Percentiles rank a stretch among this genome's conserved stretches.
These are phyloP conservation scores for Macrosteles quadrilineatus DNA, from an alignment of 1,140 invertebrate species.

Conservation along the genomic window DNA sequence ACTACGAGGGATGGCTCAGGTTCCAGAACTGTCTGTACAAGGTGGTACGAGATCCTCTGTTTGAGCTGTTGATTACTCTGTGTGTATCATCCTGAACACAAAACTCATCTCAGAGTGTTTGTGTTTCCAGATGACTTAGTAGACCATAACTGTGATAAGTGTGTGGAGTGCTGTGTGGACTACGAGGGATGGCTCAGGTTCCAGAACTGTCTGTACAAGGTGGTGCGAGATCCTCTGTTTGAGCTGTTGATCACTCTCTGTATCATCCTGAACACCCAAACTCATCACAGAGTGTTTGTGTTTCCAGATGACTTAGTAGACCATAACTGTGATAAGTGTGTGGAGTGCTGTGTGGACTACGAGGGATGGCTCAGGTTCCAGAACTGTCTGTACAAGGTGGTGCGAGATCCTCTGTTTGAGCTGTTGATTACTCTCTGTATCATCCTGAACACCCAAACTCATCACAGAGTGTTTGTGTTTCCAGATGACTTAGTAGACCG, in stretches of 20 bases:
- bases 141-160: too few relatives aligned
- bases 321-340: constrained; percentile 84
- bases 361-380: constrained; percentile 82
- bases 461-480: too few relatives aligned
- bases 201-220: constrained; percentile 75
- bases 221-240: constrained; percentile 82
- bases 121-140: too few relatives aligned
- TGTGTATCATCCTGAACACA: constrained; percentile 89
- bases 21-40: constrained; percentile 80
- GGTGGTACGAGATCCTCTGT: constrained; percentile 79
- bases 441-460: constrained; percentile 84
- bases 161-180: too few relatives aligned
- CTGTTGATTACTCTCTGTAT: constrained; percentile 88
- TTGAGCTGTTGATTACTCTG: constrained; percentile 85
- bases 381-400: constrained; percentile 75
- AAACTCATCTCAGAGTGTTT: too few relatives aligned
- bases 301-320: constrained; percentile 79
- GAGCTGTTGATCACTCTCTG: constrained; percentile 87
- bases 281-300: too few relatives aligned
- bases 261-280: constrained; percentile 87
- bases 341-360: constrained; percentile 81
- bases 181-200: constrained; percentile 83
- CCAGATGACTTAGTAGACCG: too few relatives aligned
- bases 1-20: constrained; percentile 81
- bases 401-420: constrained; percentile 84